Conservation (phyloP, 2,113 vertebrate species). For the Irena cyanogastra region DNA sequence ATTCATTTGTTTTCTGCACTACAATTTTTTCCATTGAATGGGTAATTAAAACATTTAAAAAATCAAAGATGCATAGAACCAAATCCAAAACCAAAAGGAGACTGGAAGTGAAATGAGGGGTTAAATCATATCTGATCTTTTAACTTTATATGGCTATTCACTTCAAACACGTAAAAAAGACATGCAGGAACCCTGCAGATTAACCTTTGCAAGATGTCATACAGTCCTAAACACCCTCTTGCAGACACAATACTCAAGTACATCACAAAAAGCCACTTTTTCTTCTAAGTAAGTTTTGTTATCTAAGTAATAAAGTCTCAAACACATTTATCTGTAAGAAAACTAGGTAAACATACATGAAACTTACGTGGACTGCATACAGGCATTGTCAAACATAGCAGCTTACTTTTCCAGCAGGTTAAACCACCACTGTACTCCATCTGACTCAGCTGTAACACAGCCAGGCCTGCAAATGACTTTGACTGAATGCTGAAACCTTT, state of each 20-base stretch:
- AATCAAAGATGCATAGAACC: background rate
- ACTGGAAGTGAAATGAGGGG: background rate
- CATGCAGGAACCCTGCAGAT: background rate
- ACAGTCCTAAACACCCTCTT: background rate
- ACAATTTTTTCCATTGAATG: background rate
- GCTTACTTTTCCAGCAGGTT: background rate
- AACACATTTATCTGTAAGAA: background rate
- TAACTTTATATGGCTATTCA: background rate
- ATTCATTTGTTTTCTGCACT: background rate
- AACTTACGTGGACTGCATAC: background rate
- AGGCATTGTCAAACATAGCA: background rate
- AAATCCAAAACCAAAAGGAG: background rate
- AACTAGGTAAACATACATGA: background rate
- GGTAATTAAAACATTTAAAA: too few species aligned
- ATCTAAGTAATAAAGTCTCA: background rate
- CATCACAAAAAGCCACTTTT: background rate
- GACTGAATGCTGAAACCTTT: background rate
- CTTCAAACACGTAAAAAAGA: fast-evolving
- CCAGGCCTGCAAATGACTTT: conserved; percentile 4
- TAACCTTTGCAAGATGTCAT: background rate
- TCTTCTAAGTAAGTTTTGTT: background rate
- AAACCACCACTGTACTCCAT: background rate
- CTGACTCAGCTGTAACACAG: background rate
- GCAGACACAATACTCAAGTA: background rate
- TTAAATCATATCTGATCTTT: background rate